A percentile compares a stretch with the other conserved stretches of the same genome.
These are phyloP conservation scores for Neoascia interrupta DNA, from an alignment of 2,888 invertebrate genomes.

Conservation along the genomic window DNA sequence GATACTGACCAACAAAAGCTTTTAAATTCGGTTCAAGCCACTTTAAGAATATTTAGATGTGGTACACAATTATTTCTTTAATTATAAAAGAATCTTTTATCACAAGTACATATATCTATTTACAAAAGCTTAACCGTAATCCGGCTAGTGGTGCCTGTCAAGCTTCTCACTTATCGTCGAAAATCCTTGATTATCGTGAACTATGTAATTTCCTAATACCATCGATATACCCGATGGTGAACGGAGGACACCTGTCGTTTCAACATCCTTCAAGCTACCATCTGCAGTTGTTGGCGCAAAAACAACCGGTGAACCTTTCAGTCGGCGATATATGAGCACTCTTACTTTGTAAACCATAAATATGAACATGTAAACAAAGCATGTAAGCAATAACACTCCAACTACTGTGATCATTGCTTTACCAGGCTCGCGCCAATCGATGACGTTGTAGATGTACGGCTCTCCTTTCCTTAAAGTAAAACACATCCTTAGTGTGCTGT, in stretches of 20 bases:
- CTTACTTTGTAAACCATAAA: slow-evolving; percentile 77
- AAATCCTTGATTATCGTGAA: slow-evolving; percentile 77
- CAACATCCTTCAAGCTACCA: background rate
- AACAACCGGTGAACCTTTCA: slow-evolving; percentile 71
- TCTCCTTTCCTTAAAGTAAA: slow-evolving; percentile 80
- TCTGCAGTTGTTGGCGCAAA: slow-evolving; percentile 74
- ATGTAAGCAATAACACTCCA: slow-evolving; percentile 75
- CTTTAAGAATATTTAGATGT: no score
- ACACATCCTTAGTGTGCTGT: background rate
- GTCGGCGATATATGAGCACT: slow-evolving; percentile 73
- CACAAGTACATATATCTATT: no score
- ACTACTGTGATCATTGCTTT: slow-evolving; percentile 74
- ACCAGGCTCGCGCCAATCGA: slow-evolving; percentile 87
- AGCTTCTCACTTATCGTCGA: slow-evolving; percentile 55
- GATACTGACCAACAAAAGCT: background rate
- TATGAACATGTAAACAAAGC: slow-evolving; percentile 75
- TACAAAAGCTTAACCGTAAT: no score
- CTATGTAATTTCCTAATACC: slow-evolving; percentile 76
- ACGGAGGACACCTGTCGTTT: slow-evolving; percentile 73
- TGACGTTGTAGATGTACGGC: slow-evolving; percentile 86
- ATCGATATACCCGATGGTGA: slow-evolving; percentile 78
- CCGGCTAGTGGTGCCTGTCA: no score
- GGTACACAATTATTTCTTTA: no score
- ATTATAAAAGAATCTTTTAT: no score
- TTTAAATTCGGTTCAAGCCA: slow-evolving; percentile 1